Base-by-base conservation (phyloP, 1,140 invertebrate species). In the Danaus melanippus region DNA sequence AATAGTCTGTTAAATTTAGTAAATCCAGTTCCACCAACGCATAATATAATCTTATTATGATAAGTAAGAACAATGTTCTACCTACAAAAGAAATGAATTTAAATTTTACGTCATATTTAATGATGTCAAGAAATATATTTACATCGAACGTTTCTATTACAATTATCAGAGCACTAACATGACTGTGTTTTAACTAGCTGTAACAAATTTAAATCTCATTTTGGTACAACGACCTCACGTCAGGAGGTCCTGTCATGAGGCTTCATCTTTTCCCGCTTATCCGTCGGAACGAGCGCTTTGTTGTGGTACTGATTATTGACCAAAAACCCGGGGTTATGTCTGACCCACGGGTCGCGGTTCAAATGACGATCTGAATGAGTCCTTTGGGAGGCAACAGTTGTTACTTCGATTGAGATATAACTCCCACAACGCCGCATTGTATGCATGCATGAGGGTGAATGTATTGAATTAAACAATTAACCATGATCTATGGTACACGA, bases 261-360 rank as follows among this genome's bases (percentile, higher is more conserved):
- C 56, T 50, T 61, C 63, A 68, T 70, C 69, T 76, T 73, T 70
- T 68, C 54, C 57, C 65, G 65, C 60, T 66, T 69, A 68, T 76
- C 65, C 64, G 47, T 50, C 55, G 56, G 54, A 63, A 66, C 62
- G 9, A 46, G 43, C 46, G 53, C 56, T 69, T 70, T 69, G 64
- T 72, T 57, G 53, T 58, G 50, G 61, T 58, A 61, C n/a, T 49
- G 41, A 55, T 49, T 46, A 47, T 42, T 47, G 50, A 51, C 43
- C 21, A 32, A 32, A 32, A 32, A 32, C 21, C 21, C 50, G 42
- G 9, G 12, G 50, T 32, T 32, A 45, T 10, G 45, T 45, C 67
- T 61, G 48, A 49, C 43, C 17, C 44, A 46, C 43, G 52, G 59
- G 61, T 64, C 60, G 56, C 58, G 58, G 67, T 62, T 62, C 56